Evolutionary conservation across 2,888 invertebrate genomes (phyloP), one percentile per base, ranked within the genome.

Genomic region (Ptychoptera albimana): DNA sequence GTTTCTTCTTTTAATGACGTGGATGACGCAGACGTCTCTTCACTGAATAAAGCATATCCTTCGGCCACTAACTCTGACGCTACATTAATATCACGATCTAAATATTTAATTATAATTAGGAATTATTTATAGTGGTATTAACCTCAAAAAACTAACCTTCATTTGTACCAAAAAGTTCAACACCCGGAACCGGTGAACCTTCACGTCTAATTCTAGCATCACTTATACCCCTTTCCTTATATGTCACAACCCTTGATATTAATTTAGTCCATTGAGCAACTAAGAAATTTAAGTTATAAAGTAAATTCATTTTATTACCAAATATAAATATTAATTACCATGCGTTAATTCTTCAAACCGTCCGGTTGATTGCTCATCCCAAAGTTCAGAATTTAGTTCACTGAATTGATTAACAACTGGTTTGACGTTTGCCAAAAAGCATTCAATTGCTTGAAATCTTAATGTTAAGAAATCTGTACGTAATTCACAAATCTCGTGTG

Each of bases 261-360:
- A 92, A 58, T 5, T 79, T 70, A 57, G 82, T 82, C 91, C 91
- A 92, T 54, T 82, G 75, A 0, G 81, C 82, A 41, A 79, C 75
- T 72, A 2, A 43, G 15, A 39, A 52, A 51, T 39, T 15, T 10
- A 9, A 32, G 31, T 45, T n/a, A 34, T 13, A 34, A 37, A 42
- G 32, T 29, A 61, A 62, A 44, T 48, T 50, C 10, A 3, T 39
- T 10, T 43, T 37, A 30, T 43, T 43, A 23, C 3, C 23, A 5
- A 14, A 12, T 13, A 40, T 40, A 11, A 16, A 2, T 6, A 42
- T 9, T 32, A 46, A 44, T 56, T 46, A 74, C 64, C 75, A 63
- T 82, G 78, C 11, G 78, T 73, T 48, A 79, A 69, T 51, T 80
- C 79, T 55, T 81, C 81, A 53, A 83, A 82, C 40, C 72, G 68